phyloP scores from a whole-genome alignment of 2,888 invertebrate species.

The Ectemnius continuus region DNA sequence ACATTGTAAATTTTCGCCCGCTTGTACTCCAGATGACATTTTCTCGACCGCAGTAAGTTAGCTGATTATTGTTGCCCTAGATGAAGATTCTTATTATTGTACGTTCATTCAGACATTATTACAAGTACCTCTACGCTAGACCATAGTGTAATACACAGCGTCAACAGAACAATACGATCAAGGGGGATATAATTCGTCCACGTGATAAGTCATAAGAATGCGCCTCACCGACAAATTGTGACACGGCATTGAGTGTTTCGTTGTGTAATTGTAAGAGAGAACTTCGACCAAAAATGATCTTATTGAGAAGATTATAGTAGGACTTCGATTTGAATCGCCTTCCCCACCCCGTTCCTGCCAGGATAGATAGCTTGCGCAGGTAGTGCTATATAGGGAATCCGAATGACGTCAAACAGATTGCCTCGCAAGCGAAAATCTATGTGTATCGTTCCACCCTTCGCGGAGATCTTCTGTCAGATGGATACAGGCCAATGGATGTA shows the following conservation, averaged over 20 bases:
- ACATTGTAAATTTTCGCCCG: no score
- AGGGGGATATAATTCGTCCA: no score
- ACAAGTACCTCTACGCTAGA: background rate
- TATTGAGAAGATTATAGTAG: background rate
- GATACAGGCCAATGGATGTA: background rate
- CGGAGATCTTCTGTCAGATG: background rate
- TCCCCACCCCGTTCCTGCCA: no score
- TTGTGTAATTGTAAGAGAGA: slow-evolving; percentile 1
- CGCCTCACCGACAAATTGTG: background rate
- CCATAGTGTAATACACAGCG: background rate
- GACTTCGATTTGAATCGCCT: no score
- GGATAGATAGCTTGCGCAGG: no score
- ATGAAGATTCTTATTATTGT: background rate
- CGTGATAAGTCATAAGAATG: no score
- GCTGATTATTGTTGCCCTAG: background rate
- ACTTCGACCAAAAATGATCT: slow-evolving; percentile 9
- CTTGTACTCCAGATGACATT: background rate
- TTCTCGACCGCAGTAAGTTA: background rate
- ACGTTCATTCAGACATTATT: background rate
- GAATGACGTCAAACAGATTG: background rate
- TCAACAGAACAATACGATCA: background rate
- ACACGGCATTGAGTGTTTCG: background rate
- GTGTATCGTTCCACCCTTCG: background rate
- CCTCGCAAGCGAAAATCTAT: background rate
- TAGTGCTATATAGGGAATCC: background rate